Percentiles rank a stretch among this genome's conserved stretches.
phyloP scores from a whole-genome alignment of 2,113 vertebrate species.

The Rana temporaria region DNA sequence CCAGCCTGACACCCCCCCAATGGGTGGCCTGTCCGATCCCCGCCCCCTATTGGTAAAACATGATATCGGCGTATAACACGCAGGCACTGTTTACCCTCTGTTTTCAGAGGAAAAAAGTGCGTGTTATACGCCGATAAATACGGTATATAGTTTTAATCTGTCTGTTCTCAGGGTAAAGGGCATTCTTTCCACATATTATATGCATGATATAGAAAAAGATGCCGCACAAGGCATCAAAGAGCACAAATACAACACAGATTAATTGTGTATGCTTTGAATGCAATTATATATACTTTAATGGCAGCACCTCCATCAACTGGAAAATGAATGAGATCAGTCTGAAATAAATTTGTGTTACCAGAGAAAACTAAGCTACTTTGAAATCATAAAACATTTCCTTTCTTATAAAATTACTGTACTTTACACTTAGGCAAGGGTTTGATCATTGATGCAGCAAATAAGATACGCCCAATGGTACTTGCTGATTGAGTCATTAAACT shows the following conservation, averaged over 20 bases:
- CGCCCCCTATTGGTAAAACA: too few relatives aligned
- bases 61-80: too few relatives aligned
- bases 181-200: background rate
- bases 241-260: conserved; percentile 36
- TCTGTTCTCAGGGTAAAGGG: background rate
- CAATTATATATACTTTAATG: conserved; percentile 33
- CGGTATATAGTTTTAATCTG: background rate
- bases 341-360: conserved; percentile 26
- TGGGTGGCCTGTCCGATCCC: too few relatives aligned
- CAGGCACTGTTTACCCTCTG: too few relatives aligned
- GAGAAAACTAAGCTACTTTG: conserved; percentile 35
- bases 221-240: background rate
- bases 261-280: conserved; percentile 32
- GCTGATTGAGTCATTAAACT: conserved; percentile 68
- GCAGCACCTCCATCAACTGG: conserved; percentile 23
- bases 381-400: conserved; percentile 52
- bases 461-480: conserved; percentile 61
- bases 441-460: conserved; percentile 59
- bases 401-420: conserved; percentile 51
- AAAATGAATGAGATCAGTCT: conserved; percentile 33
- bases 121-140: too few relatives aligned
- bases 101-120: too few relatives aligned
- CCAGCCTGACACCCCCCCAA: too few relatives aligned
- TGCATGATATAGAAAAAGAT: background rate
- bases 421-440: conserved; percentile 59